Conservation (phyloP, 1,140 invertebrate genomes). For the Argopecten irradians region DNA sequence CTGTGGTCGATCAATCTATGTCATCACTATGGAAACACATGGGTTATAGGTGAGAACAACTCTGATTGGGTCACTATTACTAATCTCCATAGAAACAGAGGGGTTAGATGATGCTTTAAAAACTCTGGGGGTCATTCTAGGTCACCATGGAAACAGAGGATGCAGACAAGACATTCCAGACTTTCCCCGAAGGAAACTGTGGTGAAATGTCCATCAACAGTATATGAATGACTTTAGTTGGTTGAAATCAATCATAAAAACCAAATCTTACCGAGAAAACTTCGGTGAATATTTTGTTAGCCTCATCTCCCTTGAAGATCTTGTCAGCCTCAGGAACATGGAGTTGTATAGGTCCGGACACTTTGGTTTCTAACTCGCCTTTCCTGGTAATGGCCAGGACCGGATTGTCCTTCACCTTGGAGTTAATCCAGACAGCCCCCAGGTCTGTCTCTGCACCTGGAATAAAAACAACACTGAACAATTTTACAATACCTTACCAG, state of each 20-base stretch:
- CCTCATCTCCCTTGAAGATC: conserved; percentile 40
- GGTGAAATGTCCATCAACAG: too few species aligned
- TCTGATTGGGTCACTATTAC: too few species aligned
- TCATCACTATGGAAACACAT: too few species aligned
- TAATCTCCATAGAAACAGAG: too few species aligned
- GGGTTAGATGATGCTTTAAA: too few species aligned
- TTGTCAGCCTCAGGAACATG: conserved; percentile 41
- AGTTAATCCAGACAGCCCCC: conserved; percentile 44
- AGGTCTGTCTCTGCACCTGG: conserved; percentile 50
- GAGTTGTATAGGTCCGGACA: conserved; percentile 39
- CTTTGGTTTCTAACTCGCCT: conserved; percentile 50
- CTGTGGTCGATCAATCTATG: too few species aligned
- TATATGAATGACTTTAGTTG: neutral
- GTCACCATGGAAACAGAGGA: too few species aligned
- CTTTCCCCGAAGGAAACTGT: too few species aligned
- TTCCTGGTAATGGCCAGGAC: conserved; percentile 53
- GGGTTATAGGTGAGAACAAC: too few species aligned
- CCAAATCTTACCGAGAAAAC: conserved; percentile 33
- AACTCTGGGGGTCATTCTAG: too few species aligned
- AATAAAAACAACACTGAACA: conserved; percentile 26
- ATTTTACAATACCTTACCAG: too few species aligned
- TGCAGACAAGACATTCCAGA: too few species aligned
- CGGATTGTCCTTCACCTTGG: conserved; percentile 41
- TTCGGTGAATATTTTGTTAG: conserved; percentile 44
- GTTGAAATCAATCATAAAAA: neutral